Conservation (phyloP, 2,113 vertebrate genomes). For the Cyprinodon variegatus region DNA sequence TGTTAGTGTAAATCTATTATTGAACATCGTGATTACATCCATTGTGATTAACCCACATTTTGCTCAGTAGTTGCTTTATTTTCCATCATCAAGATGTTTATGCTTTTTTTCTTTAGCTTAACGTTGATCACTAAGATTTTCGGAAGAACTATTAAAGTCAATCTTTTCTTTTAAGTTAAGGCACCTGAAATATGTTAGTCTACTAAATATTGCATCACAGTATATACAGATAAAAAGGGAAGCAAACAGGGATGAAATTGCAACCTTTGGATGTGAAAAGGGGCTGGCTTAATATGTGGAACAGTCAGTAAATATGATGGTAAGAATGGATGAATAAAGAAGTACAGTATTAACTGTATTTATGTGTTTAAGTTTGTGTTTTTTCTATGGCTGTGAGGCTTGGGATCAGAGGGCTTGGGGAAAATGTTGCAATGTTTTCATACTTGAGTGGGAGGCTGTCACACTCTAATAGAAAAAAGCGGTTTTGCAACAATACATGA, state of each 20-base stretch:
- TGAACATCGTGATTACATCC: not conserved
- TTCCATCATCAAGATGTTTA: not conserved
- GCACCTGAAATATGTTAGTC: not conserved
- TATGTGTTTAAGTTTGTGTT: constrained; percentile 54
- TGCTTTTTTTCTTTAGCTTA: not conserved
- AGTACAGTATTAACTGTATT: constrained; percentile 54
- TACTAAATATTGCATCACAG: not conserved
- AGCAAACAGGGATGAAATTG: not conserved
- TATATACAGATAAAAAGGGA: not conserved
- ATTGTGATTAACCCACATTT: not conserved
- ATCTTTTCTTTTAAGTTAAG: not conserved
- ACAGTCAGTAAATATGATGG: constrained; percentile 25
- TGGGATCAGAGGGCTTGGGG: constrained; percentile 42
- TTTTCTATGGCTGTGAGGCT: constrained; percentile 15
- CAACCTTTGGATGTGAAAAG: not conserved
- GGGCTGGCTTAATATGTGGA: not conserved
- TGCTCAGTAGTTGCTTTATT: not conserved
- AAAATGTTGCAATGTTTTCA: constrained; percentile 64
- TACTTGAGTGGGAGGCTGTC: constrained; percentile 67
- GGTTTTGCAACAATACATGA: constrained; percentile 54
- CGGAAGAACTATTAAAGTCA: not conserved
- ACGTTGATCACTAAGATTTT: not conserved
- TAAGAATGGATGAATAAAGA: constrained; percentile 51
- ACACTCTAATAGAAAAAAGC: constrained; percentile 72
- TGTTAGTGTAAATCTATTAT: not conserved